Base-by-base conservation (phyloP, 2,888 invertebrate genomes). In the Homarus gammarus region DNA sequence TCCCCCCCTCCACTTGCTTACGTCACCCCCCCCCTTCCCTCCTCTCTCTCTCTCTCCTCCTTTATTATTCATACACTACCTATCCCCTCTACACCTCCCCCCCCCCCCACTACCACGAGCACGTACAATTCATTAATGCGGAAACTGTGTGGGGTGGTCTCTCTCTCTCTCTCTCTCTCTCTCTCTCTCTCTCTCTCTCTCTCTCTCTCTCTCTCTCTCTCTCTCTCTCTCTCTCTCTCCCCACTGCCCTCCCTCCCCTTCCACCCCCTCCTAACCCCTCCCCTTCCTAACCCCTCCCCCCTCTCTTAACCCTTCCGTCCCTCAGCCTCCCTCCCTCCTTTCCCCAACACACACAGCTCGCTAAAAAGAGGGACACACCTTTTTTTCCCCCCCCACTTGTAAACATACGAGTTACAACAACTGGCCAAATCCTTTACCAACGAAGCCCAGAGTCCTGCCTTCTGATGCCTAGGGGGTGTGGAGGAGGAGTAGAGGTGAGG, bases 131-230 rank as follows among this genome's bases (percentile, higher is more conserved):
- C n/a, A n/a, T n/a, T n/a, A n/a, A n/a, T n/a, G n/a, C n/a, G n/a
- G n/a, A n/a, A n/a, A n/a, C n/a, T n/a, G n/a, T n/a, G n/a, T n/a
- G n/a, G n/a, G n/a, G n/a, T n/a, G n/a, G n/a, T 73, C 73, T 73
- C 51, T 78, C 77, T 78, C 77, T 78, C 51, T 78, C 77, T 78
- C 77, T 78, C 77, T 78, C 40, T 38, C n/a, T 44, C 36, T 51
- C 79, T 56, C 56, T 51, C 31, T 51, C 33, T 36, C 44, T 44
- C 44, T 44, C 44, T 73, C 2, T 2, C 2, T 73, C 38, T 73
- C 75, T 75, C 38, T 36, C 38, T 75, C 75, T 75, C 38, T 75
- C 38, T 75, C 38, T 40, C 44, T 77, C 44, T 77, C 44, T 40
- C 44, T 77, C 77, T 77, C 44, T 77, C 44, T 77, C 44, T 77